Evolutionary conservation across 2,113 vertebrate genomes (phyloP).

Genomic region (Onychorhynchus coronatus): DNA sequence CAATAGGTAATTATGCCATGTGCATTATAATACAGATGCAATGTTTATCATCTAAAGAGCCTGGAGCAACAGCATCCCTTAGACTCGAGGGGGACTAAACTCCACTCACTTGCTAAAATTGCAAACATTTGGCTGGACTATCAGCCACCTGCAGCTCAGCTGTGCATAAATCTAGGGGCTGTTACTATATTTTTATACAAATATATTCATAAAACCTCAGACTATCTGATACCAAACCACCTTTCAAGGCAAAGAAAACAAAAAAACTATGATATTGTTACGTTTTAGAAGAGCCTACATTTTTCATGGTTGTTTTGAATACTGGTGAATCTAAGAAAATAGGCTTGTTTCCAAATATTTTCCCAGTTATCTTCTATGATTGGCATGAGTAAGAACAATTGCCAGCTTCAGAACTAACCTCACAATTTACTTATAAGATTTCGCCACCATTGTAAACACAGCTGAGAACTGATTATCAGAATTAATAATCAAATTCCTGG

Average conservation of each 20-base stretch:
- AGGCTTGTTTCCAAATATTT: constrained; percentile 22
- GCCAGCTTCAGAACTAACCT: constrained; percentile 35
- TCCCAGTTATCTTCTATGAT: background rate
- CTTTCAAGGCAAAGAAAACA: constrained; percentile 1
- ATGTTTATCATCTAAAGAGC: background rate
- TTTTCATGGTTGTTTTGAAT: background rate
- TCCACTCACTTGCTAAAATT: background rate
- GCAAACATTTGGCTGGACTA: background rate
- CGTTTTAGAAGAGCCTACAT: background rate
- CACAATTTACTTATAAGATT: constrained; percentile 14
- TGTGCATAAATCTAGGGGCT: background rate
- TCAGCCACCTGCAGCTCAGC: constrained; percentile 33
- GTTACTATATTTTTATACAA: background rate
- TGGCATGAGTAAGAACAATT: background rate
- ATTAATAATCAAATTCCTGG: constrained; percentile 48
- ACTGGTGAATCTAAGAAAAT: background rate
- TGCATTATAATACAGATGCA: background rate
- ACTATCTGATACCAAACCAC: background rate
- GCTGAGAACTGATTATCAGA: constrained; percentile 54
- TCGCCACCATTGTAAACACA: constrained; percentile 27
- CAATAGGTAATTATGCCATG: background rate
- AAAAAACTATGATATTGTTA: background rate
- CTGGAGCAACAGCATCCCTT: background rate
- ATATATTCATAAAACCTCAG: background rate
- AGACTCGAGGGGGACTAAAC: background rate